Base-by-base conservation (phyloP, 2,797 vertebrate genomes). In the Sciurus vulgaris region DNA sequence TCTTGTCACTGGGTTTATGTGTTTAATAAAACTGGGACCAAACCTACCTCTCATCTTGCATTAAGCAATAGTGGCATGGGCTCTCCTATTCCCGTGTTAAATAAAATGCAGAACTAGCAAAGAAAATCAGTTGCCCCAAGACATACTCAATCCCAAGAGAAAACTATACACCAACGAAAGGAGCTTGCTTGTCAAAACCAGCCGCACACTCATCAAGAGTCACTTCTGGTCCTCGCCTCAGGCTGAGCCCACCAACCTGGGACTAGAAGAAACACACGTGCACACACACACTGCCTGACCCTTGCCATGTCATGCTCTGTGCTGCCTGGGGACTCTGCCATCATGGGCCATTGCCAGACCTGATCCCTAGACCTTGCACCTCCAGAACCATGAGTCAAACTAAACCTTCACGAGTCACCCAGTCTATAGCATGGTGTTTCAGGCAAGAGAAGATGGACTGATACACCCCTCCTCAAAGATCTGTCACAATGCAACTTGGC, bases 211-310 rank as follows among this genome's bases (percentile, higher is more conserved):
- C n/a, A 41, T 0, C 26, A 59, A 24, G 70, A 77, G 2, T 63
- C 54, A 20, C n/a, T 13, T 28, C 4, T 0, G 5, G 3, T 11
- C 35, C 67, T 61, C 0, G 0, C 15, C 41, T 10, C 18, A 7
- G 1, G 14, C 72, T 1, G 44, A 5, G 26, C 69, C 15, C 67
- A 17, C 35, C 59, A 12, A 22, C 10, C 54, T 28, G 18, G 11
- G 35, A 35, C n/a, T 17, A 35, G 67, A 69, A 69, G 15, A 69
- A 35, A n/a, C 67, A 69, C n/a, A 20, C 0, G 1, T n/a, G 33
- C 5, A 70, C 17, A 4, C 3, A 18, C 33, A 33, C 33, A 17
- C n/a, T 26, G 18, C n/a, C 18, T 38, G 5, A 35, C 69, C 35
- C 18, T 70, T 33, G 7, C 67, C 14, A 35, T 1, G 7, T 18